phyloP scores from a whole-genome alignment of 2,888 invertebrate species.

The Phania funesta region DNA sequence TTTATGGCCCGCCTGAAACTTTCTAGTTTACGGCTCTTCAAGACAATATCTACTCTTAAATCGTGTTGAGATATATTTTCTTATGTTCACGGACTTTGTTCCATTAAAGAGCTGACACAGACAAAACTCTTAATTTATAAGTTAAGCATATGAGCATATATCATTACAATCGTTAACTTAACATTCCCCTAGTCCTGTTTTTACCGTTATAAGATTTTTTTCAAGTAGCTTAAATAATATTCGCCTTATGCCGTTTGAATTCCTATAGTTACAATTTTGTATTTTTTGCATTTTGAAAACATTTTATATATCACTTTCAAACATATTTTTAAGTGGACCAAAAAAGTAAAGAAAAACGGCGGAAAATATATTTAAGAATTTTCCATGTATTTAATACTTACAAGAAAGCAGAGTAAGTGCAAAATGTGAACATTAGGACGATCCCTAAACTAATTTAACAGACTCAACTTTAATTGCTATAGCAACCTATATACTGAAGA shows the following conservation, averaged over 20 bases:
- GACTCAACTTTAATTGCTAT: no score
- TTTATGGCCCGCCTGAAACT: no score
- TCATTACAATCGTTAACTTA: no score
- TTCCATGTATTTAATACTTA: conserved; percentile 33
- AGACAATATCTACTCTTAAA: no score
- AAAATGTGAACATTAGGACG: neutral
- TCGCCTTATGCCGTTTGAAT: neutral
- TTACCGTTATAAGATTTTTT: neutral
- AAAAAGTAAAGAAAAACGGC: neutral
- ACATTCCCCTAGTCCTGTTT: neutral
- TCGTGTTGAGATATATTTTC: no score
- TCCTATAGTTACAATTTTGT: neutral
- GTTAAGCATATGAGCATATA: no score
- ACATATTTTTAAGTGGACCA: conserved; percentile 33
- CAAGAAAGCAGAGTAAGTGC: neutral
- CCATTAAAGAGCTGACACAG: no score
- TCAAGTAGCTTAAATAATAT: neutral
- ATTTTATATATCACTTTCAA: conserved; percentile 29
- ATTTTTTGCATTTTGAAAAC: conserved; percentile 32
- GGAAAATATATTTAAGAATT: conserved; percentile 39
- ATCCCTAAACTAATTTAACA: neutral
- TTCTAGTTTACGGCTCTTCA: no score
- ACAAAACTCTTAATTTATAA: no score
- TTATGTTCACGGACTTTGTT: no score
- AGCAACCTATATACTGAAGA: no score